Evolutionary conservation across 2,888 invertebrate genomes (phyloP), one percentile per base, ranked within the genome.

Genomic region (Lycaena phlaeas): DNA sequence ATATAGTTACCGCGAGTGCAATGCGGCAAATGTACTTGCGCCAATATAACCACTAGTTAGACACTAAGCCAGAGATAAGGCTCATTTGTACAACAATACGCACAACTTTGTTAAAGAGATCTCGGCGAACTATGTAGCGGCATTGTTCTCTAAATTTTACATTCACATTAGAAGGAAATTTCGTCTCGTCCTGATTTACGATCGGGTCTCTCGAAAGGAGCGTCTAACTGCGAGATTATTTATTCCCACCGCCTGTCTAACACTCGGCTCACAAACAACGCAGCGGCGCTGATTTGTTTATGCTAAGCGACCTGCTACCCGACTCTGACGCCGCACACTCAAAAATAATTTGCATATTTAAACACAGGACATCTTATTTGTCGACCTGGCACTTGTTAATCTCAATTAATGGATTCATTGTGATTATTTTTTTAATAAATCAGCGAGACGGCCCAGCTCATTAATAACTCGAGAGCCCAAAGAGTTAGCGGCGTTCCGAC

Each of bases 401-500:
- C 28, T 12, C 14, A n/a, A 28, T 28, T 28, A 28, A 14, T 28
- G 22, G 22, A 22, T 22, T 22, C 22, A 9, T 22, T 22, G 22
- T 22, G 22, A 22, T 22, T 22, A 22, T 22, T 22, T 22, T 22
- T 22, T 72, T 75, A 75, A 75, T 75, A 75, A 71, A 67, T 65
- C 64, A 55, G 52, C 52, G 58, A 51, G 51, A 51, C 17, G 15
- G 4, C 31, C 31, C 11, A n/a, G 12, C 31, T 30, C 31, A 43
- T 46, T 44, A 49, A 44, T 43, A 46, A 46, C 43, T 38, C 11
- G 26, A 17, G 39, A 30, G 57, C 51, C 57, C 64, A 69, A 75
- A 71, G 72, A 75, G 75, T 68, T 73, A 69, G 71, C 71, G 62
- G 69, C 68, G 68, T 69, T 72, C 74, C 68, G 51, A 72, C 77